Conservation (phyloP, 1,140 invertebrate species). For the Papilio machaon region DNA sequence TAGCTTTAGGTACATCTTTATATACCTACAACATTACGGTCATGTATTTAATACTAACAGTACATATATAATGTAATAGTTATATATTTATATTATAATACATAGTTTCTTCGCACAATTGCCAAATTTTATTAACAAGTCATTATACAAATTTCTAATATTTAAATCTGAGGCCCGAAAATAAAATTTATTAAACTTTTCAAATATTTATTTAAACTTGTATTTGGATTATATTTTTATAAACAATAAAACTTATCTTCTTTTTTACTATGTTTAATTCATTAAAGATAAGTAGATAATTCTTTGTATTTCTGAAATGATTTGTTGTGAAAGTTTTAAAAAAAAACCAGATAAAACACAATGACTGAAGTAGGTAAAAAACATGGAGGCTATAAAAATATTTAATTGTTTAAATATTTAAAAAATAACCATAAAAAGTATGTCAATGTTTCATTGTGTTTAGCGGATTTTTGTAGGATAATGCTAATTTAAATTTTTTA, state of each 20-base stretch:
- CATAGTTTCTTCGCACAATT: constrained; percentile 67
- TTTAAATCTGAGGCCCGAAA: background rate
- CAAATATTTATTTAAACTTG: background rate
- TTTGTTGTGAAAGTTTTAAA: background rate
- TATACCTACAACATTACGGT: constrained; percentile 67
- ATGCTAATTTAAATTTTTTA: background rate
- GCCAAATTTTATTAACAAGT: constrained; percentile 27
- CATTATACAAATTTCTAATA: background rate
- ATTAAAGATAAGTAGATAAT: background rate
- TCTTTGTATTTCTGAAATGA: background rate
- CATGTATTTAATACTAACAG: constrained; percentile 78
- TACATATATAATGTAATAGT: constrained; percentile 70
- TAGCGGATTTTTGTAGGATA: background rate
- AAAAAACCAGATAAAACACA: background rate
- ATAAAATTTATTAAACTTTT: background rate
- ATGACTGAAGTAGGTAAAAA: background rate
- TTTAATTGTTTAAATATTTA: background rate
- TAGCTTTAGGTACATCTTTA: constrained; percentile 71
- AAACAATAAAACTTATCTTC: no score
- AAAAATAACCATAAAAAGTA: background rate
- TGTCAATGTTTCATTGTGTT: background rate
- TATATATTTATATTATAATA: constrained; percentile 68
- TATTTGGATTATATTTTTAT: no score
- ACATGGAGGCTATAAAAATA: background rate
- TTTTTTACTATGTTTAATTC: background rate